These are phyloP conservation scores for Temnothorax ravouxi DNA, from an alignment of 2,888 invertebrate genomes.

Conservation along the genomic window DNA sequence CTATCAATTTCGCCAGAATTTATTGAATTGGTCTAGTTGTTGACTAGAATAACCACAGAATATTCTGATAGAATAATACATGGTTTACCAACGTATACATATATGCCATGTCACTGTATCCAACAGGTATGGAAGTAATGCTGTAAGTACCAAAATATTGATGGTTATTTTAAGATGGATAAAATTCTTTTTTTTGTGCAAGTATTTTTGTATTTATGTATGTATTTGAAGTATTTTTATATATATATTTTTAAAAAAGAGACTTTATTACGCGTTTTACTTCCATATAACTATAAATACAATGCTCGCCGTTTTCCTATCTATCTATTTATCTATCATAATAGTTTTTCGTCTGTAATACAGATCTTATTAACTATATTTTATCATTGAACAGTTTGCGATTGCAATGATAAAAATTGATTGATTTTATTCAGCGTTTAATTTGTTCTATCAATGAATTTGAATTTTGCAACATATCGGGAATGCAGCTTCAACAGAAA, in stretches of 20 bases:
- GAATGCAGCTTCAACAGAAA: background rate
- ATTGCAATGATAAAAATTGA: background rate
- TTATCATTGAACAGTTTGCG: background rate
- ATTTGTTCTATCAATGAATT: background rate
- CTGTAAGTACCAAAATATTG: background rate
- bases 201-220: background rate
- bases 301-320: background rate
- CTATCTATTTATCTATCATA: background rate
- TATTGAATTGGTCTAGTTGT: slow-evolving; percentile 53
- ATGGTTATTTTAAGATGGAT: background rate
- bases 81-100: slow-evolving; percentile 43
- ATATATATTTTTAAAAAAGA: background rate
- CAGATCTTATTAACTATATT: background rate
- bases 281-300: background rate
- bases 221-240: background rate
- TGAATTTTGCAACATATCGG: background rate
- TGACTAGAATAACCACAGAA: slow-evolving; percentile 49
- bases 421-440: background rate
- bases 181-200: background rate
- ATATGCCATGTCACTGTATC: background rate
- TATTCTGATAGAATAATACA: slow-evolving; percentile 43
- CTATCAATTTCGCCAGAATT: slow-evolving; percentile 49
- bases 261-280: background rate
- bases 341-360: background rate
- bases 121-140: slow-evolving; percentile 28